These are phyloP conservation scores for Kryptolebias marmoratus DNA, from an alignment of 2,113 vertebrate species.

Conservation along the genomic window DNA sequence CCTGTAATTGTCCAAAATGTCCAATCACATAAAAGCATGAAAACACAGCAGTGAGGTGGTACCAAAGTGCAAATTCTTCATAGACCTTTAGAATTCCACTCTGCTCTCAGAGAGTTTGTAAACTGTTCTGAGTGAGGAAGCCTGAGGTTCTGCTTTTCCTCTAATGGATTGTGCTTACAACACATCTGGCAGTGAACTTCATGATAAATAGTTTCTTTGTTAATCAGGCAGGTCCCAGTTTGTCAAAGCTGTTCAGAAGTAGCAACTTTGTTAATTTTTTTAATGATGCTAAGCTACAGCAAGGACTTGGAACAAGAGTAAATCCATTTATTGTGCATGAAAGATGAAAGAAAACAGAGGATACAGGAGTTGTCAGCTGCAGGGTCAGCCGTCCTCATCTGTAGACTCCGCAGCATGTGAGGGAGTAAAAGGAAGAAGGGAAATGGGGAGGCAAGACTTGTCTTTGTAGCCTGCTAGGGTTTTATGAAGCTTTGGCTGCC, in stretches of 20 bases:
- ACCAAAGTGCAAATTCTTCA: neutral
- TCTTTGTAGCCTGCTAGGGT: constrained; percentile 58
- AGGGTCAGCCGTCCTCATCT: constrained; percentile 27
- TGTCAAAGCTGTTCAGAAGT: constrained; percentile 18
- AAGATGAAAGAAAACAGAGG: constrained; percentile 26
- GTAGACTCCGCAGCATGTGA: constrained; percentile 25
- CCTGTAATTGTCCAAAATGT: neutral
- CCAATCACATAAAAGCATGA: neutral
- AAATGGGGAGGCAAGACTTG: constrained; percentile 42
- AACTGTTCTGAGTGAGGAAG: neutral
- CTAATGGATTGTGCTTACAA: neutral
- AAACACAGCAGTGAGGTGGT: neutral
- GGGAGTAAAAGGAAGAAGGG: constrained; percentile 41
- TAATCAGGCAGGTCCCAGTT: neutral
- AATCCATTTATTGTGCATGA: constrained; percentile 21
- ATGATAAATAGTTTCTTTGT: neutral
- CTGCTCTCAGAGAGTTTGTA: neutral
- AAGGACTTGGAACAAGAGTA: constrained; percentile 1
- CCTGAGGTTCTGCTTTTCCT: constrained; percentile 13
- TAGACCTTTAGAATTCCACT: neutral
- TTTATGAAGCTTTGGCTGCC: constrained; percentile 72
- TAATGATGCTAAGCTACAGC: neutral
- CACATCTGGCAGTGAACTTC: neutral
- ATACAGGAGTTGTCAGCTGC: constrained; percentile 33
- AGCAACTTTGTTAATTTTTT: neutral